phyloP scores from a whole-genome alignment of 2,797 vertebrate genomes.

The Babyrousa celebensis region DNA sequence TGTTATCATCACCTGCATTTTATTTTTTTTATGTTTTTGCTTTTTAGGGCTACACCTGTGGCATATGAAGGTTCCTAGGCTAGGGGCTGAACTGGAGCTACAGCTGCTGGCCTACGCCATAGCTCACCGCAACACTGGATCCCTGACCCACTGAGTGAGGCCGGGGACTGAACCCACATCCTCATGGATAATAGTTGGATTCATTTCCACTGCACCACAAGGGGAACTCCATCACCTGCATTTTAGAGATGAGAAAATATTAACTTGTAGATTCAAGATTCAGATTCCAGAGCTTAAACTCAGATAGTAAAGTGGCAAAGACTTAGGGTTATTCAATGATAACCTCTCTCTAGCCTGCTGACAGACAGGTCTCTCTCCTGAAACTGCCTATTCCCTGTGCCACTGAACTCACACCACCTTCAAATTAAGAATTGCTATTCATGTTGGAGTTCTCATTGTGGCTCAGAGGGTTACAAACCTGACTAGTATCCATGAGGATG shows the following conservation, averaged over 20 bases:
- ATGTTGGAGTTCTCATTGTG: background rate
- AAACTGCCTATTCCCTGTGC: background rate
- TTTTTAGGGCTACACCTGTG: too few relatives aligned
- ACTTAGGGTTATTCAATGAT: background rate
- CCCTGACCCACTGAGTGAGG: too few relatives aligned
- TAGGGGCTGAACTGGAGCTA: too few relatives aligned
- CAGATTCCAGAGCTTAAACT: slow-evolving; percentile 26
- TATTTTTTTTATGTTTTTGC: background rate
- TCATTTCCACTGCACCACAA: too few relatives aligned
- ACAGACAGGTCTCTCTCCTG: background rate
- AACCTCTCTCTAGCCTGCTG: background rate
- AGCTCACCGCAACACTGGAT: too few relatives aligned
- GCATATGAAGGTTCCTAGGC: too few relatives aligned
- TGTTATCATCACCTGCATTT: background rate
- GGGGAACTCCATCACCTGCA: background rate
- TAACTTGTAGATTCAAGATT: background rate
- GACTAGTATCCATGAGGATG: too few relatives aligned
- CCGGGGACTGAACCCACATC: too few relatives aligned
- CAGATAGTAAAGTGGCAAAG: background rate
- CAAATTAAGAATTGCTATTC: background rate
- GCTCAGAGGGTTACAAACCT: too few relatives aligned
- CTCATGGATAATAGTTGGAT: too few relatives aligned
- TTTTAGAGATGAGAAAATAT: background rate
- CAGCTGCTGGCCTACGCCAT: too few relatives aligned
- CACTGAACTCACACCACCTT: background rate